phyloP scores from a whole-genome alignment of 2,797 vertebrate genomes.

The Takifugu rubripes region DNA sequence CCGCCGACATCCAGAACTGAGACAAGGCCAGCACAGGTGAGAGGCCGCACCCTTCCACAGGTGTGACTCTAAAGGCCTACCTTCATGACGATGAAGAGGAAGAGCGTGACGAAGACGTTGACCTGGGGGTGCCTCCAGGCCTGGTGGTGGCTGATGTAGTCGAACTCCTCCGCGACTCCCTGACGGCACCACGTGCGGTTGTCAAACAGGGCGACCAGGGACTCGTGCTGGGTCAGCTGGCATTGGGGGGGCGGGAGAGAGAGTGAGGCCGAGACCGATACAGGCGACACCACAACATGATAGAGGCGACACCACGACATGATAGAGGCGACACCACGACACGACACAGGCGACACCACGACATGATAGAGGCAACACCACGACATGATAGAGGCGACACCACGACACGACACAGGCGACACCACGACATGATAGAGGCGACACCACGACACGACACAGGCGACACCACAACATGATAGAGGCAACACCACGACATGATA shows the following conservation, averaged over 20 bases:
- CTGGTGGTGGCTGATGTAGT: conserved; percentile 84
- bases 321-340: too few species aligned
- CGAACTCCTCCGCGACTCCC: conserved; percentile 85
- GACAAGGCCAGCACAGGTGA: background rate
- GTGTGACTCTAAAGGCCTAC: conserved; percentile 42
- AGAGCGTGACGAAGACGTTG: conserved; percentile 91
- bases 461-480: too few species aligned
- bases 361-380: too few species aligned
- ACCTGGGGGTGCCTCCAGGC: conserved; percentile 92
- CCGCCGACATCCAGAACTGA: conserved; percentile 99
- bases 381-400: too few species aligned
- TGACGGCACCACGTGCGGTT: conserved; percentile 95
- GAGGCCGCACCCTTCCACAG: background rate
- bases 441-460: too few species aligned
- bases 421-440: too few species aligned
- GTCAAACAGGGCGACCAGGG: conserved; percentile 92
- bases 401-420: too few species aligned
- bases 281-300: too few species aligned
- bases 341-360: too few species aligned
- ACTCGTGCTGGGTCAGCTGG: conserved; percentile 97
- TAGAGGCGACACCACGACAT: too few species aligned
- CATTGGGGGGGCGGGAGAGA: background rate
- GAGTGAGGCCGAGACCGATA: background rate
- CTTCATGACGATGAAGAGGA: conserved; percentile 98
- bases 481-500: too few species aligned